These are phyloP conservation scores for Tenthredo distinguenda DNA, from an alignment of 2,888 invertebrate genomes.

Conservation along the genomic window DNA sequence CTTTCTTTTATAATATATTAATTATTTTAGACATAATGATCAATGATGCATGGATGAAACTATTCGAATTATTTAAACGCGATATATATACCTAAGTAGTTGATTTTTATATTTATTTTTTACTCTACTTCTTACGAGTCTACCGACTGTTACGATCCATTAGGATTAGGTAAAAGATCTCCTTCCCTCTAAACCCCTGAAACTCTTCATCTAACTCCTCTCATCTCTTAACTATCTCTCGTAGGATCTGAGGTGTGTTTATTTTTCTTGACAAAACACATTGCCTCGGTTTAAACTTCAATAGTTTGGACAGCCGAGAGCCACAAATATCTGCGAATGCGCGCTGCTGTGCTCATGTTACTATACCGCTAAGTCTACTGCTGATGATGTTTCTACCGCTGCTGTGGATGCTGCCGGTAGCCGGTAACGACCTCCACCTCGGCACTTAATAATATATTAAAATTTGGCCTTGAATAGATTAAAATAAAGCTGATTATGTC, in stretches of 20 bases:
- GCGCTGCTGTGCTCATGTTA: neutral
- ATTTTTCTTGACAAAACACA: slow-evolving; percentile 38
- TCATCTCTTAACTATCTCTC: slow-evolving; percentile 1
- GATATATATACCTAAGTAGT: neutral
- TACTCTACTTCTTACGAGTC: neutral
- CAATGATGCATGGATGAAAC: neutral
- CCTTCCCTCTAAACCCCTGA: neutral
- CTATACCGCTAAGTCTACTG: neutral
- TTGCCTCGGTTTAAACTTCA: slow-evolving; percentile 15
- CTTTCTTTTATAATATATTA: neutral
- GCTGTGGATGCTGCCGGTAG: neutral
- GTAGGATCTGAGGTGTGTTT: slow-evolving; percentile 4
- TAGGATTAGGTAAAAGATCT: neutral
- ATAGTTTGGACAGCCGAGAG: slow-evolving; percentile 31
- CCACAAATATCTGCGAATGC: slow-evolving; percentile 35
- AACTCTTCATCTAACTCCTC: neutral
- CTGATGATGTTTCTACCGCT: neutral
- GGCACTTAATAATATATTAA: slow-evolving; percentile 49
- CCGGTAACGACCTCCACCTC: slow-evolving; percentile 28
- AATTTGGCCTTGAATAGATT: slow-evolving; percentile 48
- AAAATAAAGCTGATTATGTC: slow-evolving; percentile 47
- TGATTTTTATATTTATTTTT: neutral
- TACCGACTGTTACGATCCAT: neutral
- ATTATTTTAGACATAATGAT: neutral
- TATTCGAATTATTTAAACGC: neutral